Evolutionary conservation across 2,888 invertebrate genomes (phyloP), one percentile per base, ranked within the genome.

Genomic region (Cephus sareptanus): DNA sequence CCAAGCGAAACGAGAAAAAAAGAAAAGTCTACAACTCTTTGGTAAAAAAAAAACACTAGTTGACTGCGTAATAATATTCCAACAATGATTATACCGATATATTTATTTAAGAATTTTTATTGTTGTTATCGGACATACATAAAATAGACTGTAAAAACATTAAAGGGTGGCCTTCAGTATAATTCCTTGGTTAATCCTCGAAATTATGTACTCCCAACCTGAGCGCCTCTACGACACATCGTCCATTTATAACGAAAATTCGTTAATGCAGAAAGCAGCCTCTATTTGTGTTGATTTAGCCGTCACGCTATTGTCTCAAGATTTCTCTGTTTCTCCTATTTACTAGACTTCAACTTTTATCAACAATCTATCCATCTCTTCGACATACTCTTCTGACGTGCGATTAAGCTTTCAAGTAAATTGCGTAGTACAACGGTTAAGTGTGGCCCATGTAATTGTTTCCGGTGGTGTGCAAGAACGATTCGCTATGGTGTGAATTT

Each of bases 21-120:
- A 56, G 23, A 23, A 56, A 56, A 71, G 4, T 31, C 71, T 71
- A 71, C 71, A 71, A 71, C 33, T 31, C 31, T 71, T 71, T 71
- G 71, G 71, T 11, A 73, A 35, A 35, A 12, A 34, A 77, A 12
- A 69, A 73, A 56, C 33, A 85, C 85, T 89, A 89, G 88, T 87
- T 88, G 88, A 89, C 88, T 90, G 89, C 89, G 85, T 89, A 89
- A 88, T 86, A 89, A 89, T 90, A 89, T 89, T 89, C 89, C 87
- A 90, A 87, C 89, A 85, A 88, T 88, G 86, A 90, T 88, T 87
- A 87, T 87, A 88, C 86, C 86, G 84, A 89, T 90, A 89, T 90
- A 90, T 90, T 90, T 90, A 90, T 90, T 90, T 90, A 90, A 90
- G 89, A 89, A 90, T 89, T 90, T 90, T 90, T 90, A 90, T 90